These are phyloP conservation scores for Sebastes nivosus DNA, from an alignment of 2,797 vertebrate species.

Conservation along the genomic window DNA sequence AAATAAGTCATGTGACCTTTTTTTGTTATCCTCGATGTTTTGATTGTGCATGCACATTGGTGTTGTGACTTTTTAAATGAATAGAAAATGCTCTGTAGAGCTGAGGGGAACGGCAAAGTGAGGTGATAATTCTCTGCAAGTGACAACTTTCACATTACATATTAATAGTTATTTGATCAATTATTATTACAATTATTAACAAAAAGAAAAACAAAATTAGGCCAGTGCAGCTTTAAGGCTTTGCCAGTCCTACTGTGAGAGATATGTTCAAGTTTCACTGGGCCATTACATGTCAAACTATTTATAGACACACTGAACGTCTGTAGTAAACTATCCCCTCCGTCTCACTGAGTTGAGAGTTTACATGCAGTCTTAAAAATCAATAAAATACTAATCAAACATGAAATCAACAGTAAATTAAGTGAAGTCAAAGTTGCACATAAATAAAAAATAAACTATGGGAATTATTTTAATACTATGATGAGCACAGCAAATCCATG, in stretches of 20 bases:
- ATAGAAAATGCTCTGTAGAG: too few species aligned
- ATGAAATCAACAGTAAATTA: neutral
- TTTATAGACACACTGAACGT: constrained; percentile 38
- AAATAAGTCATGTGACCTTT: too few species aligned
- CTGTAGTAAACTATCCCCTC: neutral
- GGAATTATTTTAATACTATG: neutral
- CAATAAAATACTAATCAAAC: neutral
- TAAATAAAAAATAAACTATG: neutral
- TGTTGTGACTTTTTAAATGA: too few species aligned
- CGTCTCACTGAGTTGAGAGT: neutral
- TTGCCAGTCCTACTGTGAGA: neutral
- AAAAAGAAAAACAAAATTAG: neutral
- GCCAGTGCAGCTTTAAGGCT: constrained; percentile 28
- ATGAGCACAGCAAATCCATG: neutral
- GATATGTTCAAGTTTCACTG: constrained; percentile 40
- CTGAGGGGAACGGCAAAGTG: too few species aligned
- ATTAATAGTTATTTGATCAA: too few species aligned
- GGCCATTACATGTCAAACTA: constrained; percentile 27
- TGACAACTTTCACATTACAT: neutral
- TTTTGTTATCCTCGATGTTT: too few species aligned
- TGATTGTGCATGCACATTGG: too few species aligned
- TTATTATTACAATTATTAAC: too few species aligned
- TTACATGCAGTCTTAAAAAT: neutral
- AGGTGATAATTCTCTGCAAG: neutral
- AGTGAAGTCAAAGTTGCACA: neutral